These are phyloP conservation scores for Seira sanloemensis DNA, from an alignment of 2,888 invertebrate species.

Conservation along the genomic window DNA sequence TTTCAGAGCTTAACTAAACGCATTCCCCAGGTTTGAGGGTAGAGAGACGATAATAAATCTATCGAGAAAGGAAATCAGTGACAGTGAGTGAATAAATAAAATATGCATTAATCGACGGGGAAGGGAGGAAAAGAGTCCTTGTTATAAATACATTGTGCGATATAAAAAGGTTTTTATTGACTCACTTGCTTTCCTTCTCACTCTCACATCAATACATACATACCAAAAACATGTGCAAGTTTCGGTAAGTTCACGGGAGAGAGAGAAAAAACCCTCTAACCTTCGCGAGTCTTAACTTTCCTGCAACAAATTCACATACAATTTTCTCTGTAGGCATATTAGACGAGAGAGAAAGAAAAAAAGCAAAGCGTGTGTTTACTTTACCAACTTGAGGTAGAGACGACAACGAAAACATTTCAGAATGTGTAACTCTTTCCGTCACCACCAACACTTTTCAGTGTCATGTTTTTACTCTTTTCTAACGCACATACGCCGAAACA, in stretches of 20 bases:
- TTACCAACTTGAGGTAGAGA: neutral
- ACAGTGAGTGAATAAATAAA: conserved; percentile 69
- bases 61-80: conserved; percentile 68
- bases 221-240: neutral
- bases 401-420: conserved; percentile 9
- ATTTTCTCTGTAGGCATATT: neutral
- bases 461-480: conserved; percentile 51
- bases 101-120: conserved; percentile 69
- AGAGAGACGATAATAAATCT: conserved; percentile 67
- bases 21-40: conserved; percentile 4
- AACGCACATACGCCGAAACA: neutral
- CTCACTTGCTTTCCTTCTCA: conserved; percentile 40
- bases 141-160: conserved; percentile 53
- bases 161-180: conserved; percentile 40
- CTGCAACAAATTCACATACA: neutral
- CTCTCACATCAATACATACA: neutral
- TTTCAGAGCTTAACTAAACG: conserved; percentile 7
- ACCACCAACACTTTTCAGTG: conserved; percentile 63
- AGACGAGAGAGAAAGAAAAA: neutral
- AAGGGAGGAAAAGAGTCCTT: conserved; percentile 54
- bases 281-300: conserved; percentile 1
- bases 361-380: neutral
- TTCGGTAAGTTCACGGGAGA: no score
- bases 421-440: conserved; percentile 56
- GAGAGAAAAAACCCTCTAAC: neutral